Base-by-base conservation (phyloP, 2,888 invertebrate species). In the Cataglyphis livida region DNA sequence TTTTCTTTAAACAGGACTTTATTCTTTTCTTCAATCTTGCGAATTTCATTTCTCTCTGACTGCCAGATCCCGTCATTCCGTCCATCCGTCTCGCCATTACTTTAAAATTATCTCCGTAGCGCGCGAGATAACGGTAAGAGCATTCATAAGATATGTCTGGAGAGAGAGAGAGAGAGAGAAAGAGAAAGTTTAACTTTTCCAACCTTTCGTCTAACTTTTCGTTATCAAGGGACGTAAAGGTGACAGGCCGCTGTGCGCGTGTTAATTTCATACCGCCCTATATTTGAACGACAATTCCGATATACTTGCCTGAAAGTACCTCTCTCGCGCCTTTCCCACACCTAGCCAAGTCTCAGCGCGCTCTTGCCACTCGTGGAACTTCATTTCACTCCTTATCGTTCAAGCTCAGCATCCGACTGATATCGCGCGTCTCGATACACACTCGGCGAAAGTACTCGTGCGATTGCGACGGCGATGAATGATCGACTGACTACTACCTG, bases 401-500 rank as follows among this genome's bases (percentile, higher is more conserved):
- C 38, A 28, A 25, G 41, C 35, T 66, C 48, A 41, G 57, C n/a
- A 18, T 71, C 73, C 61, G 48, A 62, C 18, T 59, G 54, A 25
- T 65, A n/a, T 44, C 51, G 41, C 71, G 66, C 25, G 57, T 2
- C 44, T 68, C 7, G 7, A 48, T 62, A 62, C 21, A 38, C 12
- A 41, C 28, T 44, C 83, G 82, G 73, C 84, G 79, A 68, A 88
- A 88, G 51, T 81, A n/a, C 65, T 4, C 15, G 35, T 32, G 65
- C 51, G 32, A 59, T 51, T 57, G 28, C 78, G 78, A 82, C 54
- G 74, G 81, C 78, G 76, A 78, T 85, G 81, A 82, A 70, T 82
- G 51, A 66, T 51, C 41, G 48, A 71, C 71, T 51, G 48, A 48
- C 51, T 51, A 65, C 59, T 75, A 48, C 48, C 68, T 25, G 73